Evolutionary conservation across 2,797 vertebrate genomes (phyloP).

Genomic region (Erethizon dorsatum): DNA sequence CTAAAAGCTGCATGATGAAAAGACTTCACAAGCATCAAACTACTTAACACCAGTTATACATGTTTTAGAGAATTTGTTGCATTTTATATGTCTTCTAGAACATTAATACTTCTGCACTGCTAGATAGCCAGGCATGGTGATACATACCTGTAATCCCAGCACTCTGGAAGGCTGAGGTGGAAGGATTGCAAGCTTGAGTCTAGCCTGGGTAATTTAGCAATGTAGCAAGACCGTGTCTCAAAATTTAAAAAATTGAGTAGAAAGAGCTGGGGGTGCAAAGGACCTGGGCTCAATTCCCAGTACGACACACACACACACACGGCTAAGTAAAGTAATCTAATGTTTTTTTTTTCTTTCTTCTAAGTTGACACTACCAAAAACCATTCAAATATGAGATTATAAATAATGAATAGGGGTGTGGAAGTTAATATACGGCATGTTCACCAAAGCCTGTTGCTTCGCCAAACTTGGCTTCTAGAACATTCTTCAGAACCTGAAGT

Average conservation of each 20-base stretch:
- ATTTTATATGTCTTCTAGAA: constrained; percentile 91
- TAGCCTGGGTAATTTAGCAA: neutral
- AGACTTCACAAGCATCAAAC: constrained; percentile 96
- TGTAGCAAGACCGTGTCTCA: neutral
- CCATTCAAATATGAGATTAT: constrained; percentile 98
- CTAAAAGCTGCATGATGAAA: constrained; percentile 95
- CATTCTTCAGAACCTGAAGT: constrained; percentile 60
- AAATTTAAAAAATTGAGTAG: neutral
- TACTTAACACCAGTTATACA: constrained; percentile 94
- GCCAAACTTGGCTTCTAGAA: neutral
- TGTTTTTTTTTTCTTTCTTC: constrained; percentile 90
- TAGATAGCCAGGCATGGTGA: constrained; percentile 82
- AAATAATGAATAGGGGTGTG: constrained; percentile 95
- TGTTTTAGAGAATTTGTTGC: constrained; percentile 91
- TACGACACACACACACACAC: no score
- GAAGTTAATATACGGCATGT: constrained; percentile 90
- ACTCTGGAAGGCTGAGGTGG: neutral
- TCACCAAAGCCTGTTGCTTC: constrained; percentile 6
- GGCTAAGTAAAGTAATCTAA: constrained; percentile 88
- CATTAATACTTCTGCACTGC: constrained; percentile 94
- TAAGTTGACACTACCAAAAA: constrained; percentile 95
- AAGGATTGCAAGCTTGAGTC: neutral
- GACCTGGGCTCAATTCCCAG: neutral
- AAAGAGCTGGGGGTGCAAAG: neutral
- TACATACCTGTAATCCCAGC: neutral